These are phyloP conservation scores for Grus americana DNA, from an alignment of 2,113 vertebrate species.

Conservation along the genomic window DNA sequence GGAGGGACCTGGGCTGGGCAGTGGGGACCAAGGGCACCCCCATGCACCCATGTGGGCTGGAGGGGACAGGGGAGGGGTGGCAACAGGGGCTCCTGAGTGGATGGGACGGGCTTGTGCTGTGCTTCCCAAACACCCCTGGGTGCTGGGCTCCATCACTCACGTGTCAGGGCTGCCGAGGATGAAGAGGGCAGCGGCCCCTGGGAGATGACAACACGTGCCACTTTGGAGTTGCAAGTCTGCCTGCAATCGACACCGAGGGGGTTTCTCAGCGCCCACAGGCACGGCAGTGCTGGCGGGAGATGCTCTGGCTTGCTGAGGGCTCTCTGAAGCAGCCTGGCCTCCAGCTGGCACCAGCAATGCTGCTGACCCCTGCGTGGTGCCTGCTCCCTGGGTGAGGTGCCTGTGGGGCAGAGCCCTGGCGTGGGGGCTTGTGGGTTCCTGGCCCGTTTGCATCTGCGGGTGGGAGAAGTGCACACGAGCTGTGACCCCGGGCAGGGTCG, in stretches of 20 bases:
- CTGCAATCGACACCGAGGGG: rapidly evolving
- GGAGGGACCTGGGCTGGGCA: background rate
- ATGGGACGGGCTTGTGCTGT: background rate
- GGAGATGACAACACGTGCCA: background rate
- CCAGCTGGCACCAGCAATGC: background rate
- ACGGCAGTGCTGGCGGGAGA: background rate
- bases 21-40: background rate
- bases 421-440: background rate
- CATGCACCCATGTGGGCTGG: background rate
- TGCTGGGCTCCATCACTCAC: background rate
- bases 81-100: background rate
- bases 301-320: background rate
- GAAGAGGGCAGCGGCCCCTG: background rate
- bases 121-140: background rate
- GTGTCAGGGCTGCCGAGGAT: background rate
- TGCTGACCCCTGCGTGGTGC: background rate
- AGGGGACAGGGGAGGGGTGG: background rate
- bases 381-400: background rate
- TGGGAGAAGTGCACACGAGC: background rate
- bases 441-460: rapidly evolving
- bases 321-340: background rate
- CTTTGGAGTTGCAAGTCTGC: background rate
- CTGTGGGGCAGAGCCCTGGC: background rate
- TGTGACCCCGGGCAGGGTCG: background rate
- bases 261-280: rapidly evolving